Percentiles rank a stretch among this genome's conserved stretches.
These are phyloP conservation scores for Ctenoplectra terminalis DNA, from an alignment of 1,140 invertebrate genomes.

Conservation along the genomic window DNA sequence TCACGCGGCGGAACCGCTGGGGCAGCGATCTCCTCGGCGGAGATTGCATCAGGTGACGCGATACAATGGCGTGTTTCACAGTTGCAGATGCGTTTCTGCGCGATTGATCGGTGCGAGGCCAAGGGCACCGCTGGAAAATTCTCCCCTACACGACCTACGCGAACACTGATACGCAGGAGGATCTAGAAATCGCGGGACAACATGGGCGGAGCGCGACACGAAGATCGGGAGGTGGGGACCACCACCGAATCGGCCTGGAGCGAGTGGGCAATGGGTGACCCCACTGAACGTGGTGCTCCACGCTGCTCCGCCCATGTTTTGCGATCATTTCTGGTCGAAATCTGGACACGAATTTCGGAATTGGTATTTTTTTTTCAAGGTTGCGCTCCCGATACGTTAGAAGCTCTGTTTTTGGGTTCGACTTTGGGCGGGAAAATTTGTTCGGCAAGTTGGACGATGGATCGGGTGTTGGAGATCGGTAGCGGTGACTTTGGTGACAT, in stretches of 20 bases:
- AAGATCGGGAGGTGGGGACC: background rate
- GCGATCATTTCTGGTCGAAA: background rate
- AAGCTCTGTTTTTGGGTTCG: too few species aligned
- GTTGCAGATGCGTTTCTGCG: background rate
- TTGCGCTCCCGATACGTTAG: too few species aligned
- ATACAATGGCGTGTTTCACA: background rate
- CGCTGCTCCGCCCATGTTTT: slow-evolving; percentile 13
- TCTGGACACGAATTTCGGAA: background rate
- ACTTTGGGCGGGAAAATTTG: too few species aligned
- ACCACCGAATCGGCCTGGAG: background rate
- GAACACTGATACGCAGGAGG: background rate
- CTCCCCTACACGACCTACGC: slow-evolving; percentile 1
- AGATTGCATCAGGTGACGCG: background rate
- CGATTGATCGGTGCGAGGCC: background rate
- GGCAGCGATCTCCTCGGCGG: slow-evolving; percentile 3
- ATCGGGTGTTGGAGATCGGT: too few species aligned
- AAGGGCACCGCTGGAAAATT: background rate
- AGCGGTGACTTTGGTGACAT: too few species aligned
- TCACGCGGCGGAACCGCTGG: background rate
- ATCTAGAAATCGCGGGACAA: slow-evolving; percentile 15
- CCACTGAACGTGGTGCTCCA: background rate
- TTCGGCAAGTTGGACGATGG: too few species aligned
- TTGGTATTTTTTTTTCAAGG: too few species aligned
- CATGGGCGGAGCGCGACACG: slow-evolving; percentile 2
- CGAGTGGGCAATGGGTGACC: background rate